These are phyloP conservation scores for Exephanes ischioxanthus DNA, from an alignment of 2,888 invertebrate genomes.

Conservation along the genomic window DNA sequence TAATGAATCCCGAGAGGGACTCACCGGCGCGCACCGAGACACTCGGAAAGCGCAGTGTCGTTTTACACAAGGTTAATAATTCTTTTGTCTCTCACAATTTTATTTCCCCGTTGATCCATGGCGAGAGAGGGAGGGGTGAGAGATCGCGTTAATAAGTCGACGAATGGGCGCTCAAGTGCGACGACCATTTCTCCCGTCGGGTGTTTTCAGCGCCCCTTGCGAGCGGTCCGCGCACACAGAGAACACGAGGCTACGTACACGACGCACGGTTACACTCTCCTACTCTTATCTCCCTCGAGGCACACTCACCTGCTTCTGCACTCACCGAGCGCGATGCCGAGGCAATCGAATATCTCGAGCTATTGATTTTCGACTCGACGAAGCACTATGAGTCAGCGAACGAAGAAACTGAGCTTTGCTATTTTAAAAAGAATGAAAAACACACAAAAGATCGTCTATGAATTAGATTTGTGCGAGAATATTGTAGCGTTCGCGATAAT, in stretches of 20 bases:
- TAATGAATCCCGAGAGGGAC: slow-evolving; percentile 13
- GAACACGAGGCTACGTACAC: not conserved
- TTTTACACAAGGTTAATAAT: not conserved
- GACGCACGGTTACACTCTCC: slow-evolving; percentile 15
- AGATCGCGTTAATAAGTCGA: slow-evolving; percentile 37
- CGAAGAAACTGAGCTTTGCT: slow-evolving; percentile 3
- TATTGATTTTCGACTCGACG: slow-evolving; percentile 61
- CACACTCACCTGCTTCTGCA: slow-evolving; percentile 57
- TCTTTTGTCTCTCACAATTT: not conserved
- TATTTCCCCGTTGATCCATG: not conserved
- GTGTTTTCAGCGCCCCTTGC: slow-evolving; percentile 15
- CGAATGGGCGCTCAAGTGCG: slow-evolving; percentile 26
- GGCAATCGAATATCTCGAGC: slow-evolving; percentile 60
- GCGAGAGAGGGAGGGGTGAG: not conserved
- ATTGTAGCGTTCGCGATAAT: not conserved
- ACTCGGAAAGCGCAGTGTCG: not conserved
- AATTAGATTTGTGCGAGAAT: too few relatives aligned
- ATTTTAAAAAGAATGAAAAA: not conserved
- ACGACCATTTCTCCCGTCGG: slow-evolving; percentile 36
- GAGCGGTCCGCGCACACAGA: not conserved
- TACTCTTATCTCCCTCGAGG: slow-evolving; percentile 62
- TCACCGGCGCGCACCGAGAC: too few relatives aligned
- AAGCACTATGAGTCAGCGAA: slow-evolving; percentile 31
- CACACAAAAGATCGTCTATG: slow-evolving; percentile 12
- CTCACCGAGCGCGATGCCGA: slow-evolving; percentile 19